These are phyloP conservation scores for Grammomys surdaster DNA, from an alignment of 2,113 vertebrate species.

Conservation along the genomic window DNA sequence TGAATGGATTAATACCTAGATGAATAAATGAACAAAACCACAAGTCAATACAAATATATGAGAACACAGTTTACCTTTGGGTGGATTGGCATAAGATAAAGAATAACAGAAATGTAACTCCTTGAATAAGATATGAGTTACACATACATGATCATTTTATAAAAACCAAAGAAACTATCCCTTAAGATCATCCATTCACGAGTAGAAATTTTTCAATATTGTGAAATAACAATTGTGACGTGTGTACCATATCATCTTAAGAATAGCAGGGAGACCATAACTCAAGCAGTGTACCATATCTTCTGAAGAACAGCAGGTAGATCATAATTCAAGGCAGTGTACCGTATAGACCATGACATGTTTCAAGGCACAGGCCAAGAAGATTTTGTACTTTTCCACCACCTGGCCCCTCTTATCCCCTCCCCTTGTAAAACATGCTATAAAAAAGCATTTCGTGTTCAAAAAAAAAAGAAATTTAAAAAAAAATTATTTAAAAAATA, in stretches of 20 bases:
- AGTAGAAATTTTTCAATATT: slow-evolving; percentile 1
- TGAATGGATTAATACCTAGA: background rate
- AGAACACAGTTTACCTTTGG: background rate
- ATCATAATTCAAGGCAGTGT: no score
- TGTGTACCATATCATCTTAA: background rate
- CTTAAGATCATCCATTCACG: background rate
- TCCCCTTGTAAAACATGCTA: no score
- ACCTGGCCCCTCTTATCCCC: no score
- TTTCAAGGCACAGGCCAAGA: no score
- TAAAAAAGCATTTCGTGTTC: no score
- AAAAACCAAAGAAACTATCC: background rate
- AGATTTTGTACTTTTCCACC: no score
- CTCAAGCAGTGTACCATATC: no score
- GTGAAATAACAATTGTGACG: slow-evolving; percentile 32
- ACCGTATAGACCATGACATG: no score
- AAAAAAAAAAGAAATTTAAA: no score
- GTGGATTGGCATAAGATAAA: background rate
- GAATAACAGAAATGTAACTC: background rate
- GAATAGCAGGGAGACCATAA: no score
- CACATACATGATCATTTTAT: background rate
- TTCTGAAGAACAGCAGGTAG: no score
- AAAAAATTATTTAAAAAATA: no score
- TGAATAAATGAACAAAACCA: background rate
- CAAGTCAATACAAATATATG: background rate
- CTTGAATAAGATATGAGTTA: background rate